Base-by-base conservation (phyloP, 2,113 vertebrate species). In the Salvator merianae region DNA sequence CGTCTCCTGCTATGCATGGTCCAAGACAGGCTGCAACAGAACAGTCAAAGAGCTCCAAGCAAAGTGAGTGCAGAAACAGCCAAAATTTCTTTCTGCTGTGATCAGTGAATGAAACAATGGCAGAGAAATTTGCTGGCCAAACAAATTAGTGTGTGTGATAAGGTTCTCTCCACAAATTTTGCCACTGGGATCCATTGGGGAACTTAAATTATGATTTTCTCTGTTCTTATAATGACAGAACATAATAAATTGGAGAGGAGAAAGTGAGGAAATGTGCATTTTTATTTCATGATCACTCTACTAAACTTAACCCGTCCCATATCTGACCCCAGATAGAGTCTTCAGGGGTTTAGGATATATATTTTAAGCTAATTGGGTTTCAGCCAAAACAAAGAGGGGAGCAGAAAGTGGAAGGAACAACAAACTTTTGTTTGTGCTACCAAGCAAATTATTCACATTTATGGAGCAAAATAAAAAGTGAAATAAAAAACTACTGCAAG, bases 391-490 rank as follows among this genome's bases (percentile, higher is more conserved):
- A 73, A 72, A 40, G 3, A 9, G 16, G 55, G 34, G 26, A 20
- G 20, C 14, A 59, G 20, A 16, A 59, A 20, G 55, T 1, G 55
- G 55, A 20, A 59, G 20, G 20, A 59, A 16, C 4, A 18, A 36
- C 1, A 38, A 28, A 34, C 38, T 81, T 62, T 16, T 9, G 70
- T 83, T 88, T 83, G 3, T 73, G 90, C 63, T 86, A 69, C 16
- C 30, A 82, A 93, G n/a, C 7, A 91, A 90, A 91, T 89, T 88
- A 74, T 88, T 91, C 88, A 63, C 9, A 20, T 87, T 90, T 93
- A 91, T 9, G 65, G 32, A 68, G 55, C 72, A 74, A 91, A 93
- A 92, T 86, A 32, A 88, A 86, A 89, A 90, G 22, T 28, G 28
- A 86, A 84, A 90, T 81, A 87, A 71, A 86, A 18, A 14, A 75